Evolutionary conservation across 2,888 invertebrate genomes (phyloP), one percentile per base, ranked within the genome.

Genomic region (Agrochola litura): DNA sequence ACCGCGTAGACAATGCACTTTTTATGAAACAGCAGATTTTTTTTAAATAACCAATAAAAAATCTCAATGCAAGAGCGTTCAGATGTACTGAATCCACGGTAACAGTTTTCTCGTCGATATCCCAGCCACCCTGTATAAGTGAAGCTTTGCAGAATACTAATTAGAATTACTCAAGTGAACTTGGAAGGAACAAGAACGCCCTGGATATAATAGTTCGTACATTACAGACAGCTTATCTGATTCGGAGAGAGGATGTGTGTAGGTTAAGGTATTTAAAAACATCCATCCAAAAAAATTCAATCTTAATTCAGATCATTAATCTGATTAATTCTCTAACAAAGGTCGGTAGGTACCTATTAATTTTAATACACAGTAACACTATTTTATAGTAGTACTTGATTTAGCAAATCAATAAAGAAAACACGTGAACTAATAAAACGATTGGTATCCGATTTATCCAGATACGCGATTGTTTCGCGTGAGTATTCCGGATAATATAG

Each of bases 341-440:
- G 6, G 19, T 37, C 12, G 30, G 61, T 60, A 46, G 12, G 1
- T 46, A 46, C n/a, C 10, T 54, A 37, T 46, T 25, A 10, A 19
- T 25, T 6, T 66, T 6, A 19, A 25, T 49, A 37, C 6, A 49
- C 19, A 14, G 19, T 25, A 41, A 72, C 10, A 46, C 19, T 37
- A 37, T n/a, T 30, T 19, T 49, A 69, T 46, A 10, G 43, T 43
- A 66, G 30, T 46, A 30, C 16, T n/a, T 37, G 19, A 37, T 37
- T 16, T 71, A 9, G n/a, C 6, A 14, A 41, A 37, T 72, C 72
- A 52, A 72, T 71, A 14, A 71, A 22, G 25, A 37, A 52, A 25
- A 9, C 19, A 41, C 19, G 16, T 25, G 16, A 52, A 37, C 16
- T 67, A 61, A 61, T 60, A 49, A 25, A n/a, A 72, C 22, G n/a